phyloP scores from a whole-genome alignment of 1,140 invertebrate genomes.

The Lanistes nyassanus region DNA sequence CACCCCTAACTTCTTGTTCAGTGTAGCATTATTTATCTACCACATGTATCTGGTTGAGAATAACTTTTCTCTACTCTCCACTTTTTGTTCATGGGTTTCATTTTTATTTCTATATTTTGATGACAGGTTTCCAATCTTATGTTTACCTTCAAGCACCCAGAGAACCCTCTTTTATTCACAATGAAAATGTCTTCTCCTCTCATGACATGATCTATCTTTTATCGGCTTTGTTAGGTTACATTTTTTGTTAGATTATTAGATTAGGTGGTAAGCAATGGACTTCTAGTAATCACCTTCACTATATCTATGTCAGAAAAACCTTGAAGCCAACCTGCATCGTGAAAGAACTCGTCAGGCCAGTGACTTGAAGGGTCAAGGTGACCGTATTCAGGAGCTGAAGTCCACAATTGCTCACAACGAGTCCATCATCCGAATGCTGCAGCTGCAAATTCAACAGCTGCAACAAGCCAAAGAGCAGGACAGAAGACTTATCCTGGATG shows the following conservation, averaged over 20 bases:
- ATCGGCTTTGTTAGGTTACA: no score
- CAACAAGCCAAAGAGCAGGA: constrained; percentile 34
- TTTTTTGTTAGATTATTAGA: not conserved
- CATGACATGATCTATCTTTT: no score
- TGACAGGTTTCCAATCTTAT: no score
- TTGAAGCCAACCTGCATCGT: constrained; percentile 50
- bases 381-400: constrained; percentile 56
- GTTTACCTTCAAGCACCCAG: not conserved
- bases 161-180: not conserved
- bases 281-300: not conserved
- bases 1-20: no score
- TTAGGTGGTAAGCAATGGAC: not conserved
- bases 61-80: no score
- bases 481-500: constrained; percentile 18
- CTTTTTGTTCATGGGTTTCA: not conserved
- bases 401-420: constrained; percentile 56
- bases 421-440: constrained; percentile 57
- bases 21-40: no score
- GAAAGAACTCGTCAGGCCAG: constrained; percentile 52
- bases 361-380: constrained; percentile 46
- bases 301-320: constrained; percentile 50
- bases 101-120: no score
- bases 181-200: not conserved
- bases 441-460: constrained; percentile 53
- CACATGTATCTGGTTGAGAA: no score